Percentiles rank a stretch among this genome's conserved stretches.
phyloP scores from a whole-genome alignment of 30 jellyfish, hydroid and myxozoan genomes.

The Hydra vulgaris region DNA sequence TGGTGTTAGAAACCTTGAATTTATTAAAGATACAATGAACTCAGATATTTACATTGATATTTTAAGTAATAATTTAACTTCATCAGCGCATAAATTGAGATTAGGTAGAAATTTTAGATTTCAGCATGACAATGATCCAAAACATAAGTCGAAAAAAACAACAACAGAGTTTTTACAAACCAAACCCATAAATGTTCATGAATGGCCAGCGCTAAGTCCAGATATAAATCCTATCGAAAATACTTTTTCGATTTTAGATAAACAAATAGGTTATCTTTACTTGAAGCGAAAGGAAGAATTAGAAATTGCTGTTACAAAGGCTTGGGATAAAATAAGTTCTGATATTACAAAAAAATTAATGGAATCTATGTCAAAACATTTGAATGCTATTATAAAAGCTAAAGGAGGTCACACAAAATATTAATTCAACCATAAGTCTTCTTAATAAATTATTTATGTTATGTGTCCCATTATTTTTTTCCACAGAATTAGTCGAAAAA shows the following conservation, averaged over 20 bases:
- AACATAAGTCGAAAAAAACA: not conserved
- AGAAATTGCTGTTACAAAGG: not conserved
- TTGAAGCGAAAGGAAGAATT: not conserved
- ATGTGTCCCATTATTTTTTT: too few species aligned
- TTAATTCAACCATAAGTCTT: too few species aligned
- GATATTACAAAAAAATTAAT: not conserved
- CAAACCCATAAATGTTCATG: not conserved
- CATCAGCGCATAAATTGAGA: not conserved
- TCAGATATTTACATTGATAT: not conserved
- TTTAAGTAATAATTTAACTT: too few species aligned
- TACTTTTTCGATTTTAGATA: not conserved
- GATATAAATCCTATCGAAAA: not conserved
- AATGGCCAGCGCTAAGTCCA: not conserved
- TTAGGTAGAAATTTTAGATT: not conserved
- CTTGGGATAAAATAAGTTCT: not conserved
- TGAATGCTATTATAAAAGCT: too few species aligned
- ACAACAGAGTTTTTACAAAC: not conserved
- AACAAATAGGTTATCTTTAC: not conserved
- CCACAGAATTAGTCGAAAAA: too few species aligned
- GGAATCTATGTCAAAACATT: not conserved
- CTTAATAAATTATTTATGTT: too few species aligned
- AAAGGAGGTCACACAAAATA: too few species aligned
- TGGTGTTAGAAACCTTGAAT: not conserved
- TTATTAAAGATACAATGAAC: not conserved
- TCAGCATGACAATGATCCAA: not conserved